Evolutionary conservation across 2,888 invertebrate species (phyloP).

Genomic region (Philereme transversata): DNA sequence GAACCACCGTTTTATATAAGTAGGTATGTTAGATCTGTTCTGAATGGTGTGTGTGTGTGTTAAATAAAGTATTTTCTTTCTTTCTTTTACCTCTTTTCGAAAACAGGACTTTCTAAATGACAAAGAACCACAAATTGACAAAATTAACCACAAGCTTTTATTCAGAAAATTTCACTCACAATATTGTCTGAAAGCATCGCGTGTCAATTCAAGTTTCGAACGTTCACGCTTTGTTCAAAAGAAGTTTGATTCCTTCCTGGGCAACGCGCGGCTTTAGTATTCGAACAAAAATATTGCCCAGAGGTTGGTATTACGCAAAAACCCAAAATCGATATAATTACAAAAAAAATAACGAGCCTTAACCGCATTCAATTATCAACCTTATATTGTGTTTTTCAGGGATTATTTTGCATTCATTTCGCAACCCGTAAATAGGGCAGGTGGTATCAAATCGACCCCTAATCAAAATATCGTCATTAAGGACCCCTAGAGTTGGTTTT

Average conservation of each 20-base stretch:
- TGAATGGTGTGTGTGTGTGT: too few species aligned
- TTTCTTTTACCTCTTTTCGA: constrained; percentile 5
- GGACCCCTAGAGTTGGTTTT: constrained; percentile 24
- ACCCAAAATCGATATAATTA: constrained; percentile 28
- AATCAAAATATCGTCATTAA: constrained; percentile 20
- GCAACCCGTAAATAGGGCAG: constrained; percentile 28
- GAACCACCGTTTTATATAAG: too few species aligned
- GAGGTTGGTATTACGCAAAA: constrained; percentile 2
- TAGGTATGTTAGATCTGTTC: too few species aligned
- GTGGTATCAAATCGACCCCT: constrained; percentile 30
- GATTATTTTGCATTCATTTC: constrained; percentile 10
- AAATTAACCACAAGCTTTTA: constrained; percentile 7
- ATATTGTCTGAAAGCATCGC: constrained; percentile 16
- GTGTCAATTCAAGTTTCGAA: constrained; percentile 25
- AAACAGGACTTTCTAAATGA: constrained; percentile 9
- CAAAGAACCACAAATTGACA: constrained; percentile 12
- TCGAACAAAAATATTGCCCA: constrained; percentile 7
- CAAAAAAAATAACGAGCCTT: constrained; percentile 11
- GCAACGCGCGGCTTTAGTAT: background rate
- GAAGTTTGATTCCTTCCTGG: constrained; percentile 12
- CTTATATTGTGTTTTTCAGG: background rate
- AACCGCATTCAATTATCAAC: constrained; percentile 8
- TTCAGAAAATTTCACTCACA: background rate
- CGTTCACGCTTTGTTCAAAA: constrained; percentile 20
- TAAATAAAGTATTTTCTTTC: too few species aligned